Evolutionary conservation across 2,888 invertebrate genomes (phyloP), one percentile per base, ranked within the genome.

Genomic region (Ophion obscuratus): DNA sequence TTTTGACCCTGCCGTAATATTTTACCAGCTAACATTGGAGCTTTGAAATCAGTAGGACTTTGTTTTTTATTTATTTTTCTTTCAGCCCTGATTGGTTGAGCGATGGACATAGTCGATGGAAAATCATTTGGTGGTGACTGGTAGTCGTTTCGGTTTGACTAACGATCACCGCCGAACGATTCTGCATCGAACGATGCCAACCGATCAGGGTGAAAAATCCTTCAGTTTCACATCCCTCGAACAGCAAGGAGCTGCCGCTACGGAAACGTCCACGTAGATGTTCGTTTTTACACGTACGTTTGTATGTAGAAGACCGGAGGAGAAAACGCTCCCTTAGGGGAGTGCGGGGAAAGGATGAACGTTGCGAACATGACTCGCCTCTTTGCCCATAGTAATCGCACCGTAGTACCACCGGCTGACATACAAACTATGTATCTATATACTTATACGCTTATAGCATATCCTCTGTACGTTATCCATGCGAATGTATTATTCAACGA

Each of bases 401-500:
- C 53, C 70, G 57, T 59, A 83, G 59, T 73, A 81, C 57, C 40
- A 62, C 17, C 24, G 71, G 67, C 64, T 70, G 62, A 57, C 11
- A 31, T 61, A 78, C n/a, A 36, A 31, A 40, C n/a, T 57, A 57
- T 59, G 14, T 40, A 59, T 44, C 36, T 59, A 59, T 68, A 67
- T 36, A 20, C 11, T 53, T 27, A 40, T 59, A 57, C 36, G 24
- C 47, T 24, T 40, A 31, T 27, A 10, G 61, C 40, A n/a, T 68
- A 59, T 77, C 36, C 67, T 36, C 67, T 67, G 57, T 67, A 77
- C 73, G 67, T 40, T 59, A 14, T 76, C 71, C 80, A 70, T 77
- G 68, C 57, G 77, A 78, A 82, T 70, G 78, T 81, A 85, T 81
- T 85, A 85, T 85, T 85, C 85, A 85, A 78, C 81, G 85, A 81